Percentiles rank a stretch among this genome's conserved stretches.
Evolutionary conservation across 2,113 vertebrate species (phyloP).

Genomic region (Solea senegalensis): DNA sequence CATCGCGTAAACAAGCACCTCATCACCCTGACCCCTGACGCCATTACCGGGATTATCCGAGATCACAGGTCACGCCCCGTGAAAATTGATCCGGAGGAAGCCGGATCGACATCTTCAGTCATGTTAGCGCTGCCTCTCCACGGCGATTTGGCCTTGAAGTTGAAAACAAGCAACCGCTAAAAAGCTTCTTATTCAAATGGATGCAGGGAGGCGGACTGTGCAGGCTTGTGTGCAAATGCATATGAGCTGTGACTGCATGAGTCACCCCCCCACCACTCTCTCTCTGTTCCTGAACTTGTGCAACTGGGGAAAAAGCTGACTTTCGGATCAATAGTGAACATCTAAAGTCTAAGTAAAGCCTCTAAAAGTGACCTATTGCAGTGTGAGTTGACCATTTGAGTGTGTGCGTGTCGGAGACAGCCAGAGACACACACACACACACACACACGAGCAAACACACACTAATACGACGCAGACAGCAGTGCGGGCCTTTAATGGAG

Average conservation of each 20-base stretch:
- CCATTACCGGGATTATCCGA: constrained; percentile 37
- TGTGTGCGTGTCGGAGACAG: constrained; percentile 5
- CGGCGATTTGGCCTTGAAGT: constrained; percentile 43
- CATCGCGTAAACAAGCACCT: constrained; percentile 14
- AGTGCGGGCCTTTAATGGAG: constrained; percentile 40
- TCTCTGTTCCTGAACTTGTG: not conserved
- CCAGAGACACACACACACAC: constrained; percentile 3
- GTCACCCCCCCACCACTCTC: too few species aligned
- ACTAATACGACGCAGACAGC: constrained; percentile 55
- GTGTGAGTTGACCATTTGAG: not conserved
- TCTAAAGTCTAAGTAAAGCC: not conserved
- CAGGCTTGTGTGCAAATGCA: not conserved
- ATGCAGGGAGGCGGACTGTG: constrained; percentile 32
- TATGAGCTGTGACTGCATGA: not conserved
- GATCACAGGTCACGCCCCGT: constrained; percentile 17
- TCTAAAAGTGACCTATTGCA: not conserved
- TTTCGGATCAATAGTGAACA: not conserved
- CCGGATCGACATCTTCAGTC: constrained; percentile 36
- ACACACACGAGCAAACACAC: constrained; percentile 13
- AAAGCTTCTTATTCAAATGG: constrained; percentile 65
- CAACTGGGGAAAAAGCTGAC: not conserved
- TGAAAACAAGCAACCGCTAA: constrained; percentile 58
- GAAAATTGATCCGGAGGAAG: constrained; percentile 30
- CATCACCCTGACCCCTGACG: constrained; percentile 36
- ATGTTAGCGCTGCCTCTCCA: constrained; percentile 17